A percentile compares a stretch with the other conserved stretches of the same genome.
These are phyloP conservation scores for Patella ulyssiponensis DNA, from an alignment of 2,888 invertebrate species.

Conservation along the genomic window DNA sequence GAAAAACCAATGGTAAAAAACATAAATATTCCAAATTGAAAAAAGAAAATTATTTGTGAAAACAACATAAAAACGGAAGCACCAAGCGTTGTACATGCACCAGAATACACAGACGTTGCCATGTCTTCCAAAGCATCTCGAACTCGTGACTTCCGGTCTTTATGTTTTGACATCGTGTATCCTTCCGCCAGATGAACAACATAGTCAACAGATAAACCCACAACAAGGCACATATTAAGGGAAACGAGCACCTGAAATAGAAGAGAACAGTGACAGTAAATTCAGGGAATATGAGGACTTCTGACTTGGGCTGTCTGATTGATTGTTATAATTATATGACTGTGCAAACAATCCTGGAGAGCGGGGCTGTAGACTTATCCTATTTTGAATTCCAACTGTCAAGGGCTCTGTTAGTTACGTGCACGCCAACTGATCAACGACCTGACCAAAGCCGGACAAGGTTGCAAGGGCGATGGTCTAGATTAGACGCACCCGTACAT, in stretches of 20 bases:
- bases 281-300: no score
- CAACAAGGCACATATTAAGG: slow-evolving; percentile 55
- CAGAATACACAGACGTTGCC: slow-evolving; percentile 63
- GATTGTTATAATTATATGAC: no score
- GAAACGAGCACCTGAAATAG: slow-evolving; percentile 48
- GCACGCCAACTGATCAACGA: no score
- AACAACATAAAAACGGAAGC: slow-evolving; percentile 61
- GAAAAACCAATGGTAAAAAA: slow-evolving; percentile 64
- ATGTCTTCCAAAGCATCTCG: slow-evolving; percentile 53
- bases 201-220: slow-evolving; percentile 58
- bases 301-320: no score
- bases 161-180: slow-evolving; percentile 47
- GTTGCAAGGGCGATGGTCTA: no score
- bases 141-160: slow-evolving; percentile 45
- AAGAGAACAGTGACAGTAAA: no score
- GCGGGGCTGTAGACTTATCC: no score
- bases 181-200: slow-evolving; percentile 60
- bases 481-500: no score
- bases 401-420: no score
- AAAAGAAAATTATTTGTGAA: slow-evolving; percentile 60
- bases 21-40: slow-evolving; percentile 65
- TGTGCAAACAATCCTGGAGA: no score
- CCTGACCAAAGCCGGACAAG: no score
- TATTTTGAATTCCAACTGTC: no score
- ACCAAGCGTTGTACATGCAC: slow-evolving; percentile 63